phyloP scores from a whole-genome alignment of 2,113 vertebrate species.

The Lepus europaeus region DNA sequence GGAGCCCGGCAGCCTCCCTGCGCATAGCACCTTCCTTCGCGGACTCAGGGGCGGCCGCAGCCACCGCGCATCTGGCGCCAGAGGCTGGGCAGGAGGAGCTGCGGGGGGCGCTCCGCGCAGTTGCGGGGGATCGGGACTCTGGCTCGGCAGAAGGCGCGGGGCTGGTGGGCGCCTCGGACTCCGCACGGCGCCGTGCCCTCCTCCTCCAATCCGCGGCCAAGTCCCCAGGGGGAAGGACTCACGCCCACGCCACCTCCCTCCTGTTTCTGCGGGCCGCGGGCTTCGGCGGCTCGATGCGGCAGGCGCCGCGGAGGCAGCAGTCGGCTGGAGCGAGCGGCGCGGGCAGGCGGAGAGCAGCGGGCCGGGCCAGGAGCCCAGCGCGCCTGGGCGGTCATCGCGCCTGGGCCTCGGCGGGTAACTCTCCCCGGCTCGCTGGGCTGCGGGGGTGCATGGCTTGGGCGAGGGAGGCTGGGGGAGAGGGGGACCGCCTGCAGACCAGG shows the following conservation, averaged over 20 bases:
- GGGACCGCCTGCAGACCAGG: not conserved
- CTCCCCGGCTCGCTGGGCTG: not conserved
- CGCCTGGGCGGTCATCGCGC: not conserved
- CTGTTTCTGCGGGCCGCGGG: not conserved
- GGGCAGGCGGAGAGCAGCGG: not conserved
- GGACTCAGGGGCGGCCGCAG: not conserved
- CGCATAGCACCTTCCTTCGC: not conserved
- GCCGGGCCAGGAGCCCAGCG: not conserved
- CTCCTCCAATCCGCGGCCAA: not conserved
- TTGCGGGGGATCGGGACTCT: not conserved
- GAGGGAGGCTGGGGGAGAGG: not conserved
- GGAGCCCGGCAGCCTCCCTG: too few relatives aligned
- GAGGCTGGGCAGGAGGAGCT: conserved; percentile 19
- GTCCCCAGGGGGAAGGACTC: not conserved
- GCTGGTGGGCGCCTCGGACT: not conserved
- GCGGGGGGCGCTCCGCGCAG: not conserved
- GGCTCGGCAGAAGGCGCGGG: not conserved
- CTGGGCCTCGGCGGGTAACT: conserved; percentile 63
- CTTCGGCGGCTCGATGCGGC: conserved; percentile 53
- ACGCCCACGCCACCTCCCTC: not conserved
- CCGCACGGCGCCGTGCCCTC: not conserved
- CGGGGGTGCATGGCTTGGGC: not conserved
- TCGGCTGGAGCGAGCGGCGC: not conserved
- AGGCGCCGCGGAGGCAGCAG: conserved; percentile 27
- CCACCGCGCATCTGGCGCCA: not conserved